Base-by-base conservation (phyloP, 2,113 vertebrate species). In the Tragulus kanchil region DNA sequence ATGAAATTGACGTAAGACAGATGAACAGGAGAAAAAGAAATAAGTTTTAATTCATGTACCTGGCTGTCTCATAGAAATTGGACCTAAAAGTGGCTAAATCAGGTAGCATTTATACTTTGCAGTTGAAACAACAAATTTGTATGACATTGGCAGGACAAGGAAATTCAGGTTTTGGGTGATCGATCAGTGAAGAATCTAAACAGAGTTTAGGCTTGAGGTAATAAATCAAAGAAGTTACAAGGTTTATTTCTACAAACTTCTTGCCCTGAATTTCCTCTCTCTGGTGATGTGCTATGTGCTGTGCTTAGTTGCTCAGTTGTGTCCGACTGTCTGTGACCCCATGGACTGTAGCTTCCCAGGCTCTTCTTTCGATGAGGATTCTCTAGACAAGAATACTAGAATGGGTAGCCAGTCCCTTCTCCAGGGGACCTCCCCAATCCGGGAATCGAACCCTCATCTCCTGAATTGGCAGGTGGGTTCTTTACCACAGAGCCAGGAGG, bases 271-370 rank as follows among this genome's bases (percentile, higher is more conserved):
- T 31, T 78, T 26, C 75, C 48, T 52, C 26, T 16, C 73, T 77
- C 3, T 9, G 73, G 45, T 50, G 73, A 50, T 36, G 36, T 36
- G 36, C 36, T 36, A 36, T 36, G 36, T 36, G 36, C 36, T 36
- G 36, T 36, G 36, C 36, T 13, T 45, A 25, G 21, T 45, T 19
- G 5, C 3, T 73, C 69, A 25, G 21, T 13, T 23, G 21, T 11
- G 1, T 13, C 11, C 0, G 0, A 13, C 69, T 25, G 19, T 71
- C 13, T 3, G 19, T 21, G 21, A 23, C 69, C 69, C 36, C 69
- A 45, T 45, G 69, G 21, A 45, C 5, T 73, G 10, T 45, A 73
- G 69, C 42, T 42, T 45, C 10, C 69, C 69, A 73, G 69, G 42
- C 3, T 73, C 42, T 21, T 13, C 69, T 36, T 36, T 36, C 36